Percentiles rank a stretch among this genome's conserved stretches.
phyloP scores from a whole-genome alignment of 1,140 invertebrate species.

The Sweltsa coloradensis region DNA sequence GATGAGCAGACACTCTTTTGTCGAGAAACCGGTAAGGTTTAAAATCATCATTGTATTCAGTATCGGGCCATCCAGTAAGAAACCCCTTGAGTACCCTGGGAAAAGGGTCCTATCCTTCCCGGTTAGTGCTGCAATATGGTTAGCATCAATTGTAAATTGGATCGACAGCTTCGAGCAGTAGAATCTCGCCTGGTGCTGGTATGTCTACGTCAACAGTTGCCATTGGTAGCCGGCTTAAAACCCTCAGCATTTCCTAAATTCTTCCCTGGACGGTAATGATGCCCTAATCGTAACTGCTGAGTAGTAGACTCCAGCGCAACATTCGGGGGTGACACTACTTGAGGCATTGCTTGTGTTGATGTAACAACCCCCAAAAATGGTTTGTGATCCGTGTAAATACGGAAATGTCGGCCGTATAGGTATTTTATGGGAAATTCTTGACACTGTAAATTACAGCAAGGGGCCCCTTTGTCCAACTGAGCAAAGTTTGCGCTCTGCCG shows the following conservation, averaged over 20 bases:
- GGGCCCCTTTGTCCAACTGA: conserved; percentile 33
- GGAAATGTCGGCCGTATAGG: conserved; percentile 28
- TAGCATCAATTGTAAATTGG: no score
- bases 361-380: conserved; percentile 31
- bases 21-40: no score
- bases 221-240: not conserved
- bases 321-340: conserved; percentile 20
- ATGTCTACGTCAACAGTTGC: not conserved
- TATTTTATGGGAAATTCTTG: conserved; percentile 24
- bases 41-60: no score
- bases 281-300: not conserved
- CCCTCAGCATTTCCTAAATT: conserved; percentile 1
- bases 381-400: conserved; percentile 32
- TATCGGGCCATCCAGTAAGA: no score
- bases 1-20: no score
- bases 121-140: no score
- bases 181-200: no score
- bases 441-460: conserved; percentile 19
- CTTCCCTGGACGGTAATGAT: not conserved
- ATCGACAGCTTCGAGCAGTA: no score
- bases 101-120: no score
- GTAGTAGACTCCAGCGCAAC: not conserved
- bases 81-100: no score
- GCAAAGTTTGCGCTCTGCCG: conserved; percentile 30
- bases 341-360: conserved; percentile 20